Evolutionary conservation across 2,888 invertebrate genomes (phyloP).

Genomic region (Abrostola tripartita): DNA sequence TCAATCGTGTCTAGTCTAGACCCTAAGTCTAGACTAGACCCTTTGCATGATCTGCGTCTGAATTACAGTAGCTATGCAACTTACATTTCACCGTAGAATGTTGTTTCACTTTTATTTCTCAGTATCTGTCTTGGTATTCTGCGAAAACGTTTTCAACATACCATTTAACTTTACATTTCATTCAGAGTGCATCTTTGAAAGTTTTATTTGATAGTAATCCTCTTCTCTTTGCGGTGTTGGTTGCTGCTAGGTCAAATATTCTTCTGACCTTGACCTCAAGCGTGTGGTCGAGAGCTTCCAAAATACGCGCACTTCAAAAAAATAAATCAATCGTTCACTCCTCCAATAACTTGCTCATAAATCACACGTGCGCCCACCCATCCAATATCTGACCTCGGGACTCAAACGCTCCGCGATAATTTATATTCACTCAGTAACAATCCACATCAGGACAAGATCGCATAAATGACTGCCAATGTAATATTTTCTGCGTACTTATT

Average conservation of each 20-base stretch:
- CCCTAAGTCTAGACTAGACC: too few species aligned
- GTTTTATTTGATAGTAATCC: too few species aligned
- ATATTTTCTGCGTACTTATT: slow-evolving; percentile 23
- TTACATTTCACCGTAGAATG: neutral
- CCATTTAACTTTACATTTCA: too few species aligned
- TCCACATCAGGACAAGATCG: slow-evolving; percentile 14
- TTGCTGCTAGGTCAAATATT: too few species aligned
- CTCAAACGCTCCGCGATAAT: slow-evolving; percentile 7
- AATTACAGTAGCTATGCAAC: too few species aligned
- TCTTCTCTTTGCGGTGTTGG: too few species aligned
- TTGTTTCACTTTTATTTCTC: slow-evolving; percentile 3
- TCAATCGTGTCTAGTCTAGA: too few species aligned
- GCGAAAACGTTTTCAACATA: neutral
- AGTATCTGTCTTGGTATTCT: neutral
- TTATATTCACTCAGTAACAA: slow-evolving; percentile 6
- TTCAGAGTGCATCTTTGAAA: too few species aligned
- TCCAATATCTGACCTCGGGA: neutral
- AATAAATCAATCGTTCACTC: too few species aligned
- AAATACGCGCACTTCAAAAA: neutral
- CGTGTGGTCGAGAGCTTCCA: neutral
- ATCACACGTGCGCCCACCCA: neutral
- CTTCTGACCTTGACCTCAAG: too few species aligned
- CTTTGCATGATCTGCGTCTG: too few species aligned
- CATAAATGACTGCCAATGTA: slow-evolving; percentile 21
- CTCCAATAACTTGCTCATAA: neutral